A percentile compares a stretch with the other conserved stretches of the same genome.
These are phyloP conservation scores for Austrofundulus limnaeus DNA, from an alignment of 2,113 vertebrate species.

Conservation along the genomic window DNA sequence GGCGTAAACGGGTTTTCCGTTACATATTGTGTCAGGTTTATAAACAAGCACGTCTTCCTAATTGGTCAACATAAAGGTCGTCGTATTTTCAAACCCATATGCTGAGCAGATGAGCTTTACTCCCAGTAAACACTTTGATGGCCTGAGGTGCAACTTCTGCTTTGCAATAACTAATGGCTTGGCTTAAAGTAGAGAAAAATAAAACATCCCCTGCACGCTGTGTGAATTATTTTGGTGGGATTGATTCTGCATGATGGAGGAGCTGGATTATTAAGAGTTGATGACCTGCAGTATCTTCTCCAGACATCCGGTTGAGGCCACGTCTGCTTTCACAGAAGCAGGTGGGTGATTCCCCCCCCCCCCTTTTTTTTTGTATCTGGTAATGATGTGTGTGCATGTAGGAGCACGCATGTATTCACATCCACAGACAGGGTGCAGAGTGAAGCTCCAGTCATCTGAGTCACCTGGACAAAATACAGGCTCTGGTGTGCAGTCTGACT, in stretches of 20 bases:
- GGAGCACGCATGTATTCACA: conserved; percentile 6
- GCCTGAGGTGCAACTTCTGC: conserved; percentile 30
- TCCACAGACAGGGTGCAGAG: conserved; percentile 17
- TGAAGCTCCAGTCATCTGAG: conserved; percentile 36
- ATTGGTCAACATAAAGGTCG: conserved; percentile 47
- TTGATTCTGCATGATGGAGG: conserved; percentile 41
- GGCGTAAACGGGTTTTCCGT: conserved; percentile 59
- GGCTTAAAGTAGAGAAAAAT: conserved; percentile 41
- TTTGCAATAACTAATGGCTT: conserved; percentile 60
- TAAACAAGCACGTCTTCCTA: conserved; percentile 56
- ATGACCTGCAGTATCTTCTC: conserved; percentile 47
- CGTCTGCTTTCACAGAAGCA: conserved; percentile 36
- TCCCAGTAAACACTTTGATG: conserved; percentile 50
- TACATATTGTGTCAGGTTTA: conserved; percentile 63
- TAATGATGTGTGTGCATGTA: conserved; percentile 19
- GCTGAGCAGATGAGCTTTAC: conserved; percentile 62
- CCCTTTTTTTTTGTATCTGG: too few species aligned
- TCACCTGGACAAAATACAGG: conserved; percentile 10
- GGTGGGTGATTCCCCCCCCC: conserved; percentile 20
- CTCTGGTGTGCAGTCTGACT: not conserved
- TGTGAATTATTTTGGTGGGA: conserved; percentile 30
- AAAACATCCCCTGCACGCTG: conserved; percentile 28
- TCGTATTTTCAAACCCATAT: conserved; percentile 42
- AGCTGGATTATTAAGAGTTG: conserved; percentile 33
- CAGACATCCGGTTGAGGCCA: conserved; percentile 63